These are phyloP conservation scores for Pedetes capensis DNA, from an alignment of 2,113 vertebrate genomes.

Conservation along the genomic window DNA sequence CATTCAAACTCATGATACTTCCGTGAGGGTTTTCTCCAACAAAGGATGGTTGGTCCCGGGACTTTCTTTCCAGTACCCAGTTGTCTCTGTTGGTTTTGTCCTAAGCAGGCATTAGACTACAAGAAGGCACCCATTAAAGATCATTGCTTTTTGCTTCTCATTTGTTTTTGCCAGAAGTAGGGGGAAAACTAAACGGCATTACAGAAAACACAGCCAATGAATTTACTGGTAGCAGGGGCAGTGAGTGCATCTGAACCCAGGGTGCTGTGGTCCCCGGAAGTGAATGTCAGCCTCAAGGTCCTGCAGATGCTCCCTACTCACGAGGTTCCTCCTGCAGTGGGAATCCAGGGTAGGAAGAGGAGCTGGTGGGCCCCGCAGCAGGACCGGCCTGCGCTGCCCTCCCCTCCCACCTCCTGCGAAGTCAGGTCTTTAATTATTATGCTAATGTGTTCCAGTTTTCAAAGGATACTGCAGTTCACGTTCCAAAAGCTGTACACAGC, in stretches of 20 bases:
- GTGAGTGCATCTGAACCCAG: not conserved
- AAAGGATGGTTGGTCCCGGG: too few species aligned
- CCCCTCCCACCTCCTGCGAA: not conserved
- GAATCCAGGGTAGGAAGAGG: not conserved
- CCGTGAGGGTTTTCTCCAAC: rapidly evolving
- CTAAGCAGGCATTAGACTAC: not conserved
- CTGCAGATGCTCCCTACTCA: not conserved
- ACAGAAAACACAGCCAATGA: not conserved
- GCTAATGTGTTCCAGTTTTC: not conserved
- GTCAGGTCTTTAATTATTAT: not conserved
- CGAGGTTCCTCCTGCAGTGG: rapidly evolving
- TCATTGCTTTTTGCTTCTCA: not conserved
- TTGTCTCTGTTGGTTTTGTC: not conserved
- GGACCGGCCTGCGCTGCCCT: too few species aligned
- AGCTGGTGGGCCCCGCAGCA: not conserved
- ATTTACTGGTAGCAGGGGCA: not conserved
- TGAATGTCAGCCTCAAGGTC: rapidly evolving
- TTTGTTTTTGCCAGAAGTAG: not conserved
- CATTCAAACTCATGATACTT: too few species aligned
- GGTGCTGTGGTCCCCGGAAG: not conserved
- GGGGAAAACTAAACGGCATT: not conserved
- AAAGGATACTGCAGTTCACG: constrained; percentile 3
- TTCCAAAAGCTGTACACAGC: not conserved
- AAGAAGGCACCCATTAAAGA: not conserved
- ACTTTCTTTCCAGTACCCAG: rapidly evolving